phyloP scores from a whole-genome alignment of 2,797 vertebrate species.

The Syncerus caffer region DNA sequence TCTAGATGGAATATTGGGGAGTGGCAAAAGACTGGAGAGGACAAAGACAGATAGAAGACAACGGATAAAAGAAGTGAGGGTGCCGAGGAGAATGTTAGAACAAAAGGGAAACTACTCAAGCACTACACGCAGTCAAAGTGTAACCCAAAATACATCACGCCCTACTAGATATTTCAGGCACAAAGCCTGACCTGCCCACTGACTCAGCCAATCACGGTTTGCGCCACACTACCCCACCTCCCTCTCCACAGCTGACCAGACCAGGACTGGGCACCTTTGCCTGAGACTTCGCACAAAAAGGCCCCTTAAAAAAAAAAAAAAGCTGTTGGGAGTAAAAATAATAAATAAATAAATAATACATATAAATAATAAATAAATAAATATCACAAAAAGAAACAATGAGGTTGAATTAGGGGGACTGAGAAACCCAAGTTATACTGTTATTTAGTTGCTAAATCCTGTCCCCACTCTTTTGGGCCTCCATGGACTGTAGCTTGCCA shows the following conservation, averaged over 20 bases:
- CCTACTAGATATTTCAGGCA: background rate
- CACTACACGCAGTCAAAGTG: background rate
- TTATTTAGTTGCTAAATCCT: background rate
- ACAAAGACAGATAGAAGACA: slow-evolving; percentile 8
- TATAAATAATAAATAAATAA: background rate
- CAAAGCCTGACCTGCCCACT: background rate
- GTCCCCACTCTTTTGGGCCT: background rate
- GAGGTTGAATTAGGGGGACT: background rate
- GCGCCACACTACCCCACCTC: background rate
- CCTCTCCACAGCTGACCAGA: background rate
- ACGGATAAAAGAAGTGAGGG: background rate
- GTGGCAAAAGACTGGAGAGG: background rate
- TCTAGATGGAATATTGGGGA: slow-evolving; percentile 26
- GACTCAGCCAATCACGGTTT: background rate
- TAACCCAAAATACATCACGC: slow-evolving; percentile 7
- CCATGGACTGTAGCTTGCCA: background rate
- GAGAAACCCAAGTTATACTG: background rate
- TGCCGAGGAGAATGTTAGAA: background rate
- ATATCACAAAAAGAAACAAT: background rate
- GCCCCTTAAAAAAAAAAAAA: background rate
- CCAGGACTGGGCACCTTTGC: background rate
- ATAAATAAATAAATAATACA: background rate
- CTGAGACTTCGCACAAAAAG: background rate
- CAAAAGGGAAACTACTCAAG: background rate
- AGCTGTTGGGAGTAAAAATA: background rate